Conservation (phyloP, 2,113 vertebrate genomes). For the Pogona vitticeps region DNA sequence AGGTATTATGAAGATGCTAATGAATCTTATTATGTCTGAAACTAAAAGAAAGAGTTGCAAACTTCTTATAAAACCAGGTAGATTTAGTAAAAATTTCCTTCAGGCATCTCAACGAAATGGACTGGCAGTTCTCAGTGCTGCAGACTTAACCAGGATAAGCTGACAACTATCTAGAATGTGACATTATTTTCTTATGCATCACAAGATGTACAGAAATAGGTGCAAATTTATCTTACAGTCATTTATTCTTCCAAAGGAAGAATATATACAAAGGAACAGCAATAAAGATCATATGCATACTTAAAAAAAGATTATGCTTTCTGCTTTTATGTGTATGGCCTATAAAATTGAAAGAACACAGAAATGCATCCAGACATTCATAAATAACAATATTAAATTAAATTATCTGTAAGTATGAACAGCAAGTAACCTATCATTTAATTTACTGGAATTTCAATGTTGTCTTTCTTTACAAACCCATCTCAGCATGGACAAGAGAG, state of each 20-base stretch:
- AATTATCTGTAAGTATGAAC: slow-evolving; percentile 58
- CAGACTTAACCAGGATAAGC: not conserved
- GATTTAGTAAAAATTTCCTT: not conserved
- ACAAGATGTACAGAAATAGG: not conserved
- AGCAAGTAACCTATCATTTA: slow-evolving; percentile 58
- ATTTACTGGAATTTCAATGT: slow-evolving; percentile 61
- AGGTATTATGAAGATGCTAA: not conserved
- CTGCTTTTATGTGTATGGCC: not conserved
- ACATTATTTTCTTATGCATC: not conserved
- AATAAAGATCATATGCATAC: not conserved
- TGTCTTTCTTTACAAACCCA: slow-evolving; percentile 62
- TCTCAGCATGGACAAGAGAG: slow-evolving; percentile 61
- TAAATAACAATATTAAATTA: slow-evolving; percentile 70
- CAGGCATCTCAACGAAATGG: not conserved
- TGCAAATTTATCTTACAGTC: not conserved
- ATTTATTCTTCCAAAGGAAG: not conserved
- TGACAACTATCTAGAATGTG: not conserved
- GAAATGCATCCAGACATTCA: not conserved
- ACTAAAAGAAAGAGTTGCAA: not conserved
- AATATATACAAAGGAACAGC: slow-evolving; percentile 20
- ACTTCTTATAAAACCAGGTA: not conserved
- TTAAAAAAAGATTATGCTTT: slow-evolving; percentile 36
- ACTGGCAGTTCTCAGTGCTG: not conserved
- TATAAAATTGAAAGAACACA: not conserved
- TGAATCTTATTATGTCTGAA: not conserved